These are phyloP conservation scores for Channa maculata DNA, from an alignment of 2,113 vertebrate genomes.

Conservation along the genomic window DNA sequence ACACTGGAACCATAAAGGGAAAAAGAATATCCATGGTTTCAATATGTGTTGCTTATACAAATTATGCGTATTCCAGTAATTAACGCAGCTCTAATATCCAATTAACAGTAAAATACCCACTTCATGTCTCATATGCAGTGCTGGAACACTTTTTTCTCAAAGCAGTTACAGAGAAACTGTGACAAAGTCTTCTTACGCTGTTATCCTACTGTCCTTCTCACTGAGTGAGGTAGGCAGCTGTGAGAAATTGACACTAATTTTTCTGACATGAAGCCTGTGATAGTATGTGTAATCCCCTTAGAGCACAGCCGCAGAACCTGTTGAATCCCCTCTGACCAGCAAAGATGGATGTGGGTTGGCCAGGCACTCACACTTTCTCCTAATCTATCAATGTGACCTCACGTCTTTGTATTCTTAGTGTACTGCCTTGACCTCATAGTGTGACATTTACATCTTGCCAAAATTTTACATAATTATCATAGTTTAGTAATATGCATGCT, in stretches of 20 bases:
- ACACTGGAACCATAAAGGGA: not conserved
- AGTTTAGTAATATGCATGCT: constrained; percentile 16
- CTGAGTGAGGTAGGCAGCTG: constrained; percentile 35
- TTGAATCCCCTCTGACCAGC: constrained; percentile 55
- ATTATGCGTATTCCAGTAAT: not conserved
- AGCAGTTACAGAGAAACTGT: constrained; percentile 17
- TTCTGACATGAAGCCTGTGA: constrained; percentile 68
- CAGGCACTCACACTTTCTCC: constrained; percentile 1
- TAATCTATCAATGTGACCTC: constrained; percentile 14
- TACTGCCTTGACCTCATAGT: not conserved
- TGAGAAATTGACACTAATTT: constrained; percentile 66
- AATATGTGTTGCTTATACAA: too few species aligned
- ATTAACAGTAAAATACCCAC: not conserved
- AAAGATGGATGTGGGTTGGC: not conserved
- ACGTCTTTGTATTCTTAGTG: not conserved
- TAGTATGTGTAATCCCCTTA: constrained; percentile 71
- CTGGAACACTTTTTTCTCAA: not conserved
- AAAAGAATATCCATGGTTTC: too few species aligned
- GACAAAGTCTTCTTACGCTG: constrained; percentile 23
- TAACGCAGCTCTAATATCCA: not conserved
- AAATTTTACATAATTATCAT: constrained; percentile 15
- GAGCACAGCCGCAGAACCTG: constrained; percentile 55
- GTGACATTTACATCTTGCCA: constrained; percentile 11
- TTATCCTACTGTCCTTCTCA: constrained; percentile 59
- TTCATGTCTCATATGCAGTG: not conserved